phyloP scores from a whole-genome alignment of 2,888 invertebrate genomes.

The Acanthococcus lagerstroemiae region DNA sequence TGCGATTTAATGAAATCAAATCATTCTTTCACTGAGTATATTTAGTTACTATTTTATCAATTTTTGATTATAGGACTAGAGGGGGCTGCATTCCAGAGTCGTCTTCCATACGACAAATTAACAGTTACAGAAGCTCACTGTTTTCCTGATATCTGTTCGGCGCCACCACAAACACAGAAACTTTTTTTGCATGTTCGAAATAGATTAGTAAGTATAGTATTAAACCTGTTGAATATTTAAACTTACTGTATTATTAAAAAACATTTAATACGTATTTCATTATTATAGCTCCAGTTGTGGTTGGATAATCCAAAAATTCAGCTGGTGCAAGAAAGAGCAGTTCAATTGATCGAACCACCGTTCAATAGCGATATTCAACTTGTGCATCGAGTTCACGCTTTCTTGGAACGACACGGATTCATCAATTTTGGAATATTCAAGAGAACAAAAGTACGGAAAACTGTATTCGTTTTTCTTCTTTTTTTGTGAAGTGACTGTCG shows the following conservation, averaged over 20 bases:
- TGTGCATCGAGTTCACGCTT: slow-evolving; percentile 75
- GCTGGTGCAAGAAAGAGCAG: slow-evolving; percentile 66
- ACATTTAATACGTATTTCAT: slow-evolving; percentile 11
- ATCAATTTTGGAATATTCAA: slow-evolving; percentile 97
- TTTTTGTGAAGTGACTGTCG: too few relatives aligned
- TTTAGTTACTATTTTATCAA: background rate
- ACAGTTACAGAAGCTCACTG: slow-evolving; percentile 86
- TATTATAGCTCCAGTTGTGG: slow-evolving; percentile 72
- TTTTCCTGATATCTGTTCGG: slow-evolving; percentile 81
- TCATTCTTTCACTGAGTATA: too few relatives aligned
- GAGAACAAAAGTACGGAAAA: slow-evolving; percentile 56
- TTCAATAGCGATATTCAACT: slow-evolving; percentile 85
- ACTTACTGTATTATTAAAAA: background rate
- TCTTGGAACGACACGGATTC: slow-evolving; percentile 88
- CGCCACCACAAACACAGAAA: slow-evolving; percentile 70
- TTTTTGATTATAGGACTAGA: slow-evolving; percentile 54
- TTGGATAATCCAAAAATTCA: slow-evolving; percentile 90
- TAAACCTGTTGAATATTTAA: background rate
- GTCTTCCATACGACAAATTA: slow-evolving; percentile 88
- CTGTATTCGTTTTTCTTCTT: background rate
- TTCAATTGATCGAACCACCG: slow-evolving; percentile 72
- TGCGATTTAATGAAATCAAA: too few relatives aligned
- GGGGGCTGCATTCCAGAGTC: slow-evolving; percentile 87
- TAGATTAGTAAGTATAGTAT: slow-evolving; percentile 50
- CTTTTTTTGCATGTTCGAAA: slow-evolving; percentile 88